Conservation (phyloP, 1,140 invertebrate genomes). For the Macrostomum lignano region DNA sequence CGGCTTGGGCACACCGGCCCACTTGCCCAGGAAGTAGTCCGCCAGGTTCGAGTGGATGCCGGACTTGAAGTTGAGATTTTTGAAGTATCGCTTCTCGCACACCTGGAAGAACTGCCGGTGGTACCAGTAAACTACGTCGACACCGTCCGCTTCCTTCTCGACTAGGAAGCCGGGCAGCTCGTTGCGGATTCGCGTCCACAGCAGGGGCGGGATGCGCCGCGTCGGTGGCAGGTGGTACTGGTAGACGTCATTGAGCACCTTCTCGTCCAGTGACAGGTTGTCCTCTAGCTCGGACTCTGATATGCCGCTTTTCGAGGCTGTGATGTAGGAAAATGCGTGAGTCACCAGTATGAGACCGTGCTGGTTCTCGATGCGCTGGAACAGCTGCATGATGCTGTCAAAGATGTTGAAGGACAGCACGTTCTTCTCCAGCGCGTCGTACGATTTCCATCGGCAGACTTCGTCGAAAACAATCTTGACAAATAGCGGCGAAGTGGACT, state of each 20-base stretch:
- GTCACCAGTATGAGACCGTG: constrained; percentile 68
- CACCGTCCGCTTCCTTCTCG: constrained; percentile 76
- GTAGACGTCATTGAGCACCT: constrained; percentile 71
- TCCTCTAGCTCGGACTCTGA: constrained; percentile 77
- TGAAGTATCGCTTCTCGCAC: constrained; percentile 67
- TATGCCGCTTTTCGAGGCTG: constrained; percentile 59
- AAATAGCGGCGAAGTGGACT: constrained; percentile 80
- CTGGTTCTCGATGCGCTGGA: constrained; percentile 60
- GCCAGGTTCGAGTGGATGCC: constrained; percentile 89
- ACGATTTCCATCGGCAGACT: constrained; percentile 78
- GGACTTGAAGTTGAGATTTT: constrained; percentile 73
- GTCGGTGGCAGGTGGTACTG: constrained; percentile 89
- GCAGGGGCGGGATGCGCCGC: constrained; percentile 59
- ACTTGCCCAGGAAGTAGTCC: constrained; percentile 81
- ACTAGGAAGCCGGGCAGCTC: constrained; percentile 78
- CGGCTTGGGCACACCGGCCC: constrained; percentile 60
- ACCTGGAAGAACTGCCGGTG: constrained; percentile 33
- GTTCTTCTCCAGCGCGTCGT: constrained; percentile 68
- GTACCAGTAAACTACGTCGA: constrained; percentile 89
- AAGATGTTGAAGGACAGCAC: constrained; percentile 69
- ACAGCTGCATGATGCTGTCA: constrained; percentile 86
- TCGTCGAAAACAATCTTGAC: constrained; percentile 63
- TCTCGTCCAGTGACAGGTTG: constrained; percentile 63
- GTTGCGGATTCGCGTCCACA: constrained; percentile 77
- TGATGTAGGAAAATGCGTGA: constrained; percentile 71